Evolutionary conservation across 2,797 vertebrate species (phyloP).

Genomic region (Astyanax mexicanus): DNA sequence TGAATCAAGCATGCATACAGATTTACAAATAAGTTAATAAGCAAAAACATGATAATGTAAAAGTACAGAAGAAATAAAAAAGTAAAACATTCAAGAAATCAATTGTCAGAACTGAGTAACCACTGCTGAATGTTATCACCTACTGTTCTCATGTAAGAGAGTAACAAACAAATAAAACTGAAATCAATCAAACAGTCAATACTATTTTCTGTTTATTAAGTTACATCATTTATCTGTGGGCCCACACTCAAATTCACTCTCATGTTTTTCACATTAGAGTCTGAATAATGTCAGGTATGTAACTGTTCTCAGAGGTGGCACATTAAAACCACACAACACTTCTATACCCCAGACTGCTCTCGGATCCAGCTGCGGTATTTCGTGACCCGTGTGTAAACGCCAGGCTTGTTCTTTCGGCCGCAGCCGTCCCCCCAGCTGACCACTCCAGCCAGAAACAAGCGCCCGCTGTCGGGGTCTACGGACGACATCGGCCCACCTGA

Average conservation of each 20-base stretch:
- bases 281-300: too few species aligned
- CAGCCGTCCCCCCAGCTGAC: constrained; percentile 98
- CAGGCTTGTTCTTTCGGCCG: constrained; percentile 89
- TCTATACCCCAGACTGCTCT: constrained; percentile 83
- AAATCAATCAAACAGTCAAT: not conserved
- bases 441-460: constrained; percentile 88
- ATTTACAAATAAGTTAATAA: too few species aligned
- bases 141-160: not conserved
- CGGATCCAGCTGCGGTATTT: constrained; percentile 86
- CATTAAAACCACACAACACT: not conserved
- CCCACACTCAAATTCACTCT: too few species aligned
- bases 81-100: not conserved
- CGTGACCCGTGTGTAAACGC: constrained; percentile 87
- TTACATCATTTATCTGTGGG: too few species aligned
- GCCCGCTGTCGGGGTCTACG: constrained; percentile 57
- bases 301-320: not conserved
- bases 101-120: not conserved
- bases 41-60: not conserved
- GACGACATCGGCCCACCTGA: constrained; percentile 91
- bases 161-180: not conserved
- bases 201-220: too few species aligned
- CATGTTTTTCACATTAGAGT: too few species aligned
- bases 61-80: not conserved
- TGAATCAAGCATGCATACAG: not conserved
- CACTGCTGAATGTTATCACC: not conserved